Conservation (phyloP, 2,113 vertebrate genomes). For the Dromiciops gliroides region DNA sequence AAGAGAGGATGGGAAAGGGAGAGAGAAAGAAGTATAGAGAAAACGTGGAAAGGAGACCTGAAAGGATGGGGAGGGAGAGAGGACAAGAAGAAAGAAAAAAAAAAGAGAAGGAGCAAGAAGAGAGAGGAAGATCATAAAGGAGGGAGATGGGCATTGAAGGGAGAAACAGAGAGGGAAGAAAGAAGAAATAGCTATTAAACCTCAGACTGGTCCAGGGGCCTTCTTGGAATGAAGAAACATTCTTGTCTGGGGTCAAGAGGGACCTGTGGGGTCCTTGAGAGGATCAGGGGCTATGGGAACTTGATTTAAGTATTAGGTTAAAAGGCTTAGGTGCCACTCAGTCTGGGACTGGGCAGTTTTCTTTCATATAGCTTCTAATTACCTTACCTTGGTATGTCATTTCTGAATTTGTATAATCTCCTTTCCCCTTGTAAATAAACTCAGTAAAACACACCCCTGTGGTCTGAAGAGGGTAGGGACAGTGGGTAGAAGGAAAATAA, state of each 20-base stretch:
- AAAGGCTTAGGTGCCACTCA: neutral
- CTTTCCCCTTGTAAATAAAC: neutral
- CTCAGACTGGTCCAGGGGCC: neutral
- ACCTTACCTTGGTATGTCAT: neutral
- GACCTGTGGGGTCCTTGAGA: neutral
- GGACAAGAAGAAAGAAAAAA: neutral
- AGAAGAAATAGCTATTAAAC: neutral
- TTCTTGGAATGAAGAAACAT: slow-evolving; percentile 1
- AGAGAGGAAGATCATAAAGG: neutral
- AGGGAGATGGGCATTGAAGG: neutral
- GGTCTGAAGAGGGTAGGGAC: neutral
- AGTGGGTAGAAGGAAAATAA: neutral
- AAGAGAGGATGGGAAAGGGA: neutral
- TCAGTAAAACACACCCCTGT: slow-evolving; percentile 1
- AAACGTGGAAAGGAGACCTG: neutral
- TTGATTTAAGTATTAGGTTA: neutral
- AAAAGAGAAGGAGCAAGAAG: neutral
- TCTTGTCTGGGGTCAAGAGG: neutral
- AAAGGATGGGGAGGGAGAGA: neutral
- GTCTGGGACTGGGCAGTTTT: slow-evolving; percentile 1
- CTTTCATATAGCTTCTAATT: neutral
- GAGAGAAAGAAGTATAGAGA: neutral
- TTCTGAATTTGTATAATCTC: slow-evolving; percentile 1
- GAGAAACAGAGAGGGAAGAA: neutral
- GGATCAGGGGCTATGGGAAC: neutral